These are phyloP conservation scores for Muscicapa comitata DNA, from an alignment of 2,797 vertebrate genomes.

Conservation along the genomic window DNA sequence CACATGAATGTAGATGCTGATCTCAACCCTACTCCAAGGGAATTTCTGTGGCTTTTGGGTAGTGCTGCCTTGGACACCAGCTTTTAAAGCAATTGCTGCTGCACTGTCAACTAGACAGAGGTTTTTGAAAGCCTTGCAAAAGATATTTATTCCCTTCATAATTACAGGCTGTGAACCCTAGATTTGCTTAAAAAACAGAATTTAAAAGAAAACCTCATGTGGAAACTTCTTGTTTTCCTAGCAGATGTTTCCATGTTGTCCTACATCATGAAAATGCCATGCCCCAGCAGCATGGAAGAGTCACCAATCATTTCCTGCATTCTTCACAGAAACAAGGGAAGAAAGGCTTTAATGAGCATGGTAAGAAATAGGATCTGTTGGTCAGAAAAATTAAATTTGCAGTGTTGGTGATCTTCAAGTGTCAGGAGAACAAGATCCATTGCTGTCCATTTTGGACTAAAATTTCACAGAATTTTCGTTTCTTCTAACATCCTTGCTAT, in stretches of 20 bases:
- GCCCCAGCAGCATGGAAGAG: rapidly evolving
- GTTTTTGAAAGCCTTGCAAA: not conserved
- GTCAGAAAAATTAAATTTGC: not conserved
- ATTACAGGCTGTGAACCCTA: not conserved
- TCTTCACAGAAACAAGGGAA: not conserved
- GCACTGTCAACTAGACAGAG: not conserved
- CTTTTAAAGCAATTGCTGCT: not conserved
- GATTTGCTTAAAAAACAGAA: not conserved
- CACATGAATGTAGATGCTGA: not conserved
- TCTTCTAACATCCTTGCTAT: not conserved
- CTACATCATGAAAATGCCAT: rapidly evolving
- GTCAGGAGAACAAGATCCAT: not conserved
- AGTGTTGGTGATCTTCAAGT: not conserved
- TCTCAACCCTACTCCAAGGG: not conserved
- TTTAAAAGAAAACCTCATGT: rapidly evolving
- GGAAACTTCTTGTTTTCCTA: not conserved
- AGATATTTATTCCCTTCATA: not conserved
- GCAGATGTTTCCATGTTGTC: not conserved
- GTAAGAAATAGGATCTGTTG: not conserved
- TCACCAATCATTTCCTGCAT: not conserved
- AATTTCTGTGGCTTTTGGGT: not conserved
- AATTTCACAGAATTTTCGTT: not conserved
- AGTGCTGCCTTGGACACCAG: not conserved
- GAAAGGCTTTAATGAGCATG: not conserved
- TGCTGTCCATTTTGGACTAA: not conserved